Evolutionary conservation across 2,888 invertebrate species (phyloP).

Genomic region (Drosophila mimica): DNA sequence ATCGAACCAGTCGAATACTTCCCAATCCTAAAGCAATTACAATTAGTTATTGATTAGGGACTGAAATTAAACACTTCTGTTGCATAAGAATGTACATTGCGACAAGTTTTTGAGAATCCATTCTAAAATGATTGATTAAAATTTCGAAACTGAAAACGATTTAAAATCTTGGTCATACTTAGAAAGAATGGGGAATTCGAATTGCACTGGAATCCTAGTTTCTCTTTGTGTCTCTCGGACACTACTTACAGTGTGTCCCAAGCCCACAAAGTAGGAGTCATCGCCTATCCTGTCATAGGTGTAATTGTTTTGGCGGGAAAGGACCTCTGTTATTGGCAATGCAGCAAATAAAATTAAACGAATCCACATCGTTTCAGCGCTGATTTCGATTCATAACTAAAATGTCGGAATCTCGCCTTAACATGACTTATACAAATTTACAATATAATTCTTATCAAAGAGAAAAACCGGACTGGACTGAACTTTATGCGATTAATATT

Average conservation of each 20-base stretch:
- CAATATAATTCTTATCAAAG: too few relatives aligned
- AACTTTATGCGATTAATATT: too few relatives aligned
- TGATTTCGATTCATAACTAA: too few relatives aligned
- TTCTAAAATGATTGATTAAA: background rate
- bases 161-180: too few relatives aligned
- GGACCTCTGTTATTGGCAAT: rapidly evolving
- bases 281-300: background rate
- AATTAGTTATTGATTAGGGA: background rate
- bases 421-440: too few relatives aligned
- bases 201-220: background rate
- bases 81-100: background rate
- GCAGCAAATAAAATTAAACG: rapidly evolving
- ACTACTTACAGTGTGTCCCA: background rate
- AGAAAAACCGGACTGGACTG: too few relatives aligned
- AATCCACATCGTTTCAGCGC: rapidly evolving
- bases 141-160: background rate
- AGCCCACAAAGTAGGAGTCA: background rate
- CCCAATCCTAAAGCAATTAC: background rate
- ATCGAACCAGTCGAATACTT: constrained; percentile 42
- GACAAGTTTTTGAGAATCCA: too few relatives aligned
- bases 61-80: background rate
- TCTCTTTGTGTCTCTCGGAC: too few relatives aligned
- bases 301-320: rapidly evolving
- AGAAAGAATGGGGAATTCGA: background rate
- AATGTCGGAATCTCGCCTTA: too few relatives aligned